Evolutionary conservation across 2,888 invertebrate species (phyloP).

Genomic region (Athalia rosae): DNA sequence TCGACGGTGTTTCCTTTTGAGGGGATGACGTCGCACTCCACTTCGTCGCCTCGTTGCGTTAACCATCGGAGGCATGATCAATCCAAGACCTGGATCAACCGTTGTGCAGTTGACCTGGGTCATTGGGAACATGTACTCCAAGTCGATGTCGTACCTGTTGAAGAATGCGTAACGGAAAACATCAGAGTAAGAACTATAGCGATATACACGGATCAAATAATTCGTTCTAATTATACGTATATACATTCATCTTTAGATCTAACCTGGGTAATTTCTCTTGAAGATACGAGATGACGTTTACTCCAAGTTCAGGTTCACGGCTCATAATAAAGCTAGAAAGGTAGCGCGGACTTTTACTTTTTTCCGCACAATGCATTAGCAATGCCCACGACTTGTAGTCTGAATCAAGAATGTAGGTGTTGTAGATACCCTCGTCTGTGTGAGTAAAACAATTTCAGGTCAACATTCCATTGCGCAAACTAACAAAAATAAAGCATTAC

Average conservation of each 20-base stretch:
- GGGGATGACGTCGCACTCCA: slow-evolving; percentile 72
- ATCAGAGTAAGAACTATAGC: slow-evolving; percentile 8
- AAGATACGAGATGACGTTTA: slow-evolving; percentile 85
- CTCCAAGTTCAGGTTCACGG: slow-evolving; percentile 76
- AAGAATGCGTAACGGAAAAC: slow-evolving; percentile 28
- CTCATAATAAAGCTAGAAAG: slow-evolving; percentile 89
- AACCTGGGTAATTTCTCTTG: slow-evolving; percentile 82
- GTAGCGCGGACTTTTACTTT: slow-evolving; percentile 85
- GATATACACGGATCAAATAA: background rate
- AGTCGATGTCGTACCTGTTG: slow-evolving; percentile 85
- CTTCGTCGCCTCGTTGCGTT: slow-evolving; percentile 58
- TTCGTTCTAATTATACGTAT: slow-evolving; percentile 5
- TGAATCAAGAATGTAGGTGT: slow-evolving; percentile 89
- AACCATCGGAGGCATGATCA: slow-evolving; percentile 62
- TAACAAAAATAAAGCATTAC: background rate
- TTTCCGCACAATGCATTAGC: slow-evolving; percentile 90
- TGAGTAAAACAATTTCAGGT: too few species aligned
- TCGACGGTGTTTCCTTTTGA: slow-evolving; percentile 71
- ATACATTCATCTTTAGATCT: slow-evolving; percentile 45
- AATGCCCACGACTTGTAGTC: slow-evolving; percentile 90
- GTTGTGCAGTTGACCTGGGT: slow-evolving; percentile 82
- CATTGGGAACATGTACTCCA: slow-evolving; percentile 89
- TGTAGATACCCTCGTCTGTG: slow-evolving; percentile 90
- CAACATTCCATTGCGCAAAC: background rate
- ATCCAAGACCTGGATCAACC: slow-evolving; percentile 64